Conservation (phyloP, 2,888 invertebrate species). For the Periphyllus acericola region DNA sequence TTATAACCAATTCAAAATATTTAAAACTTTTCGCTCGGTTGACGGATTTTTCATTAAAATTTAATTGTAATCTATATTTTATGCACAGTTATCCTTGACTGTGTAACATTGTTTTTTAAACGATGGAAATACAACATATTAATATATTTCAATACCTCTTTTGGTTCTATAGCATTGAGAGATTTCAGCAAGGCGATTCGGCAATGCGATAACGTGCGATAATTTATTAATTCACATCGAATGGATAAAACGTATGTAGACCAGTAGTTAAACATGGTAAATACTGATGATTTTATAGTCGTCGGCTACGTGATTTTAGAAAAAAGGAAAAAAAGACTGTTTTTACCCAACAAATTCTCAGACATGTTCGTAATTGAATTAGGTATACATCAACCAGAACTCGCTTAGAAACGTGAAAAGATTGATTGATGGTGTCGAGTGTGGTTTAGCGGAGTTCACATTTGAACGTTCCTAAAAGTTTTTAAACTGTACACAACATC, state of each 20-base stretch:
- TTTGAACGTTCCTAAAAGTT: not conserved
- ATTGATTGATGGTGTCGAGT: not conserved
- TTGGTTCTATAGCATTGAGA: not conserved
- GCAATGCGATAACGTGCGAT: not conserved
- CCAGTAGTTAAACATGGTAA: not conserved
- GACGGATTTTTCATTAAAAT: not conserved
- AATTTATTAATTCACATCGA: not conserved
- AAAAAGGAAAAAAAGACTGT: not conserved
- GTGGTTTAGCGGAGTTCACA: not conserved
- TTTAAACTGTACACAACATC: not conserved
- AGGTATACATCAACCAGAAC: not conserved
- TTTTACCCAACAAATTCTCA: not conserved
- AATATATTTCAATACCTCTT: not conserved
- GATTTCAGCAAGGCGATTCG: not conserved
- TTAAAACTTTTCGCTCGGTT: not conserved
- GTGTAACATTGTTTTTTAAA: not conserved
- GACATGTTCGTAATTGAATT: not conserved
- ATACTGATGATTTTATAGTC: not conserved
- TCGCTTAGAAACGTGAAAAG: not conserved
- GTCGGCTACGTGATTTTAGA: not conserved
- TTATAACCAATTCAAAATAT: too few relatives aligned
- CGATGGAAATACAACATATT: not conserved
- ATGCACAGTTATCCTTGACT: not conserved
- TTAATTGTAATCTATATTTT: not conserved
- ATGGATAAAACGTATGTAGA: not conserved